Evolutionary conservation across 2,888 invertebrate species (phyloP).

Genomic region (Nephrotoma appendiculata): DNA sequence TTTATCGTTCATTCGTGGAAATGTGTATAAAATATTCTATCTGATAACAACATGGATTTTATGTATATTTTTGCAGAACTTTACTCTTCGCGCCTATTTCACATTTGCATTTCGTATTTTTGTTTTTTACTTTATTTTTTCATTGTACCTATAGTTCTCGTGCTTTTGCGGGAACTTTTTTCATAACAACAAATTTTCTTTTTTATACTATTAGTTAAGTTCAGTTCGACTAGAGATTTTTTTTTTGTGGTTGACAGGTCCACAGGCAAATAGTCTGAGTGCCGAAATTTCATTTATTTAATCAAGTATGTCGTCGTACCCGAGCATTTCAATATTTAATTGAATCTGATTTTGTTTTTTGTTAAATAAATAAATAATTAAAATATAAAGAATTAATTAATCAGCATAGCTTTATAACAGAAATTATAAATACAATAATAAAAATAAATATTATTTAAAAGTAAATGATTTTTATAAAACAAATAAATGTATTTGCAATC

Average conservation of each 20-base stretch:
- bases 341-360: background rate
- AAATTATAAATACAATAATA: background rate
- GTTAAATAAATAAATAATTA: background rate
- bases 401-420: background rate
- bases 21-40: background rate
- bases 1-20: background rate
- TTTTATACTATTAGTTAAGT: background rate
- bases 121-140: background rate
- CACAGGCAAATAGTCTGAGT: background rate
- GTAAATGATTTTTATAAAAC: background rate
- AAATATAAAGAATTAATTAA: background rate
- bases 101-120: background rate
- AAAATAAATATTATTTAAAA: background rate
- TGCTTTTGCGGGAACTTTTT: background rate
- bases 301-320: background rate
- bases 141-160: background rate
- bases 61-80: background rate
- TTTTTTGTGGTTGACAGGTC: background rate
- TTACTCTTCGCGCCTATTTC: background rate
- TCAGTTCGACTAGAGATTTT: background rate
- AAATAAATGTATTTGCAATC: constrained; percentile 1
- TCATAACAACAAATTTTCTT: background rate
- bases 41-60: background rate
- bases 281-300: background rate
- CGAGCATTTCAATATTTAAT: background rate